These are phyloP conservation scores for Cephus cinctus DNA, from an alignment of 1,140 invertebrate genomes.

Conservation along the genomic window DNA sequence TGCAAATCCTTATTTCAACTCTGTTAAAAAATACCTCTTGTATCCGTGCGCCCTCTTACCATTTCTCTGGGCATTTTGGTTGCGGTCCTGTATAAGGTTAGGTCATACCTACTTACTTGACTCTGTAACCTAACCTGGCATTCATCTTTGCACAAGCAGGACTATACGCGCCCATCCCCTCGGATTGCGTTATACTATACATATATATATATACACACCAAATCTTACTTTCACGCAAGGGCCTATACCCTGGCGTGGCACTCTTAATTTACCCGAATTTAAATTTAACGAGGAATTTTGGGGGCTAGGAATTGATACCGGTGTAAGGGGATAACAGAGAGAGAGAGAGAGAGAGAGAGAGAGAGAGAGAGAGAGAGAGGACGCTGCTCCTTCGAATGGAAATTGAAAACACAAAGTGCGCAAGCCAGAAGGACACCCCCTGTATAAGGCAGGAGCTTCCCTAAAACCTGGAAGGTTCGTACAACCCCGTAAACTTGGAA, in stretches of 20 bases:
- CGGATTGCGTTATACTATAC: too few species aligned
- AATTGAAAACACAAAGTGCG: conserved; percentile 12
- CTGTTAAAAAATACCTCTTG: conserved; percentile 40
- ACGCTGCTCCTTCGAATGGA: conserved; percentile 1
- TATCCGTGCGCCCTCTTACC: conserved; percentile 18
- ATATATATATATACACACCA: too few species aligned
- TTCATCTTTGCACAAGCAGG: too few species aligned
- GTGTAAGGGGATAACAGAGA: neutral
- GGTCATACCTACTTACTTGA: too few species aligned
- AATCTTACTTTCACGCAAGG: conserved; percentile 34
- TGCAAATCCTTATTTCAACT: conserved; percentile 44
- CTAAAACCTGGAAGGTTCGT: neutral
- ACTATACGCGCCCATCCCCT: too few species aligned
- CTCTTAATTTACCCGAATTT: conserved; percentile 24
- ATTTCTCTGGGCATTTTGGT: neutral
- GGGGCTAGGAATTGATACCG: neutral
- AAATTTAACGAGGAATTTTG: conserved; percentile 35
- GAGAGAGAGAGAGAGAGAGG: conserved; percentile 3
- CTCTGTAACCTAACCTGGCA: too few species aligned
- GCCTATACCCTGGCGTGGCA: conserved; percentile 12
- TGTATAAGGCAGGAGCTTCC: neutral
- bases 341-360: neutral
- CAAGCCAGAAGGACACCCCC: neutral
- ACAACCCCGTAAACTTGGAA: conserved; percentile 7
- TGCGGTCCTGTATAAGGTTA: too few species aligned